phyloP scores from a whole-genome alignment of 2,888 invertebrate species.

The Arrhopalites spinosus region DNA sequence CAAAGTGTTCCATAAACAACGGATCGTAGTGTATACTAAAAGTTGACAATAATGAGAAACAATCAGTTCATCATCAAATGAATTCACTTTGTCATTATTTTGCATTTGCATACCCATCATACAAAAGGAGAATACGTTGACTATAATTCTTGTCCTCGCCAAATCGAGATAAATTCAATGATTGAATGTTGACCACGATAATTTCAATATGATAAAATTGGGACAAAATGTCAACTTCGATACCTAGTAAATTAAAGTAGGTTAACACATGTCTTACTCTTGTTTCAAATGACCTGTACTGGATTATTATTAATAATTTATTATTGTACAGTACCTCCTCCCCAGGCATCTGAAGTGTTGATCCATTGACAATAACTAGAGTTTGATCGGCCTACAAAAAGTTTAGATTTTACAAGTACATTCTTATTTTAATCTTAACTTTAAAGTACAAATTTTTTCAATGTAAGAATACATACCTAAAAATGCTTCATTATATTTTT shows the following conservation, averaged over 20 bases:
- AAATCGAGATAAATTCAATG: slow-evolving; percentile 86
- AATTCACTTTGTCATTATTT: too few relatives aligned
- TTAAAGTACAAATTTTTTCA: too few relatives aligned
- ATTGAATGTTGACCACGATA: slow-evolving; percentile 89
- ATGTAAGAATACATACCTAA: too few relatives aligned
- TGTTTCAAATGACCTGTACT: too few relatives aligned
- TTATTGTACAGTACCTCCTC: slow-evolving; percentile 75
- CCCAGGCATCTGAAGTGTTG: slow-evolving; percentile 85
- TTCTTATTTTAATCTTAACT: too few relatives aligned
- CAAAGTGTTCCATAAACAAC: slow-evolving; percentile 78
- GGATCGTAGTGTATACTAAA: slow-evolving; percentile 87
- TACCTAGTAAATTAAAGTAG: slow-evolving; percentile 58
- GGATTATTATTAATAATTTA: too few relatives aligned
- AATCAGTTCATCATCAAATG: too few relatives aligned
- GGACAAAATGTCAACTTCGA: slow-evolving; percentile 85
- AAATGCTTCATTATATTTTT: slow-evolving; percentile 82
- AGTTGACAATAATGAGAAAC: too few relatives aligned
- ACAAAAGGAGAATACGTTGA: slow-evolving; percentile 82
- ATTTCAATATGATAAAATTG: slow-evolving; percentile 88
- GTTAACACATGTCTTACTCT: too few relatives aligned
- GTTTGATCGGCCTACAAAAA: slow-evolving; percentile 74
- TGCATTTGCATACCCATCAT: slow-evolving; percentile 83
- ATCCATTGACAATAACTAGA: slow-evolving; percentile 90
- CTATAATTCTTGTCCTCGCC: slow-evolving; percentile 89
- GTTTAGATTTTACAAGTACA: too few relatives aligned